phyloP scores from a whole-genome alignment of 2,113 vertebrate species.

The Paradisaea rubra region DNA sequence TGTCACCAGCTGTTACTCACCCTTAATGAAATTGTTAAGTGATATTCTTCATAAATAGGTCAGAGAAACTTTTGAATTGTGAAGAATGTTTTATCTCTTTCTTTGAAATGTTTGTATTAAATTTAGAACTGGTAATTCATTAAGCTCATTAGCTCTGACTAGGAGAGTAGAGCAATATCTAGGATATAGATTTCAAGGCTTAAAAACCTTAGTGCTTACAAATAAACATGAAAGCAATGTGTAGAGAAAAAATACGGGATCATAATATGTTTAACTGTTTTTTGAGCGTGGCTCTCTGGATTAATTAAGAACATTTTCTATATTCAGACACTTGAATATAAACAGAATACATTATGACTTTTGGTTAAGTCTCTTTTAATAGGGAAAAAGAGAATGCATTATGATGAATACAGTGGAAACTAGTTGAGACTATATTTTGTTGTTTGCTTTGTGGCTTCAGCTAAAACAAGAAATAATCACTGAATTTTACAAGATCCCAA shows the following conservation, averaged over 20 bases:
- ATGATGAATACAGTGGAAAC: slow-evolving; percentile 15
- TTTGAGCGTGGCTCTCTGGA: slow-evolving; percentile 42
- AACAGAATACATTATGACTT: slow-evolving; percentile 52
- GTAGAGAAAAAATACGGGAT: slow-evolving; percentile 40
- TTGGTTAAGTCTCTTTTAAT: slow-evolving; percentile 35
- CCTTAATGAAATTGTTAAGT: slow-evolving; percentile 72
- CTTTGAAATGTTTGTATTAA: slow-evolving; percentile 61
- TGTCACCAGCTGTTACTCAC: slow-evolving; percentile 74
- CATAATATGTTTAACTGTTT: slow-evolving; percentile 53
- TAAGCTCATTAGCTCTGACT: slow-evolving; percentile 59
- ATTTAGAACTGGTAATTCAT: slow-evolving; percentile 60
- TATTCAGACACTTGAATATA: slow-evolving; percentile 51
- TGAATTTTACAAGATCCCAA: background rate
- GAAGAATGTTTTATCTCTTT: slow-evolving; percentile 59
- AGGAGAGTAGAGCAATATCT: slow-evolving; percentile 42
- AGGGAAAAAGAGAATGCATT: slow-evolving; percentile 20
- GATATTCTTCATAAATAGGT: slow-evolving; percentile 71
- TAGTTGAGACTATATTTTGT: background rate
- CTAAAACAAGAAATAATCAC: background rate
- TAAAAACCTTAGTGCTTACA: slow-evolving; percentile 44
- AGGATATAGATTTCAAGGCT: slow-evolving; percentile 56
- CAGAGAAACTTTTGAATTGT: slow-evolving; percentile 67
- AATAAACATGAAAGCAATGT: slow-evolving; percentile 62
- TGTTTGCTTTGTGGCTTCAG: background rate
- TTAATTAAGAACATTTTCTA: slow-evolving; percentile 60